Percentiles rank a stretch among this genome's conserved stretches.
These are phyloP conservation scores for Pseudococcus jackbeardsleyi DNA, from an alignment of 2,888 invertebrate genomes.

Conservation along the genomic window DNA sequence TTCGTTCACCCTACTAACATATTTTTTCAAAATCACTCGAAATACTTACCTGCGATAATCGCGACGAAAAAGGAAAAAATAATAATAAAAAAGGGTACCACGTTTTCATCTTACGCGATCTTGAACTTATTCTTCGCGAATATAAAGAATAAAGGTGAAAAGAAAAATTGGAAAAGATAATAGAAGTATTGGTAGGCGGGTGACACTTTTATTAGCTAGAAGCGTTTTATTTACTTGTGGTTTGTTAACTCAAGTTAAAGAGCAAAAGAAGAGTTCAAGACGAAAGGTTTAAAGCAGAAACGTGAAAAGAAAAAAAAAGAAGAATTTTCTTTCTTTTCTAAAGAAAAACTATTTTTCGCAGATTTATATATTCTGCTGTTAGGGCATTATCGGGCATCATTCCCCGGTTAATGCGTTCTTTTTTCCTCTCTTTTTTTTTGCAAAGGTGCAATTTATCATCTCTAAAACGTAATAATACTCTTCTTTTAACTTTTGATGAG, in stretches of 20 bases:
- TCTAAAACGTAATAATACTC: slow-evolving; percentile 37
- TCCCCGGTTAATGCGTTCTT: slow-evolving; percentile 21
- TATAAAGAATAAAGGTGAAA: slow-evolving; percentile 27
- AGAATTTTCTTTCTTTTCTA: slow-evolving; percentile 35
- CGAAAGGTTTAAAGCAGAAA: slow-evolving; percentile 28
- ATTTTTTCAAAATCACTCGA: slow-evolving; percentile 4
- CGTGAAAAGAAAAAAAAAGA: slow-evolving; percentile 32
- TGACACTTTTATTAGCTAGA: slow-evolving; percentile 38
- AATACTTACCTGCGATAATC: not conserved
- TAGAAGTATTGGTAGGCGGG: slow-evolving; percentile 33
- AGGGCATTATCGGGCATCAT: slow-evolving; percentile 36
- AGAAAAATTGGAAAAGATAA: slow-evolving; percentile 30
- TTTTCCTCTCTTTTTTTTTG: slow-evolving; percentile 3
- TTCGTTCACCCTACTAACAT: not conserved
- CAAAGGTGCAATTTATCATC: slow-evolving; percentile 37
- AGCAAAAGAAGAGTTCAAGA: slow-evolving; percentile 32
- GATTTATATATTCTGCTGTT: slow-evolving; percentile 31
- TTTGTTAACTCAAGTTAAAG: slow-evolving; percentile 38
- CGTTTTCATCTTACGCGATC: not conserved
- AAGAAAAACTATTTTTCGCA: slow-evolving; percentile 35
- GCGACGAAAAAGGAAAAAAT: not conserved
- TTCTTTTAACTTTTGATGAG: slow-evolving; percentile 31
- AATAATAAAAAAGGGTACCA: slow-evolving; percentile 11
- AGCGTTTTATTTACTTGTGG: slow-evolving; percentile 37
- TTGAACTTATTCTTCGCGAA: slow-evolving; percentile 20